These are phyloP conservation scores for Psammodynastes pulverulentus DNA, from an alignment of 2,113 vertebrate genomes.

Conservation along the genomic window DNA sequence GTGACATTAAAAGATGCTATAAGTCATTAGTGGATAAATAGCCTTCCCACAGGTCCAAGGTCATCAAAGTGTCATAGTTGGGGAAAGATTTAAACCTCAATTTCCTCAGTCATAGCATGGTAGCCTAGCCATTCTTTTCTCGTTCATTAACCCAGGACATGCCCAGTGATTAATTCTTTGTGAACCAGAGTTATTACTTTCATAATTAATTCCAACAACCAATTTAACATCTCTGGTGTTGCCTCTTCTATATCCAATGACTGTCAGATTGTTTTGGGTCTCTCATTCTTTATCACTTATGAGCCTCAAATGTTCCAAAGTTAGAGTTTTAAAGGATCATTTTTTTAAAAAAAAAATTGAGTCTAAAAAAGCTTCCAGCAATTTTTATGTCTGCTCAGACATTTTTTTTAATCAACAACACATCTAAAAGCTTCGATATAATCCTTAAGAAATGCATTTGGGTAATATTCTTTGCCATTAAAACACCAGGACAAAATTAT, in stretches of 20 bases:
- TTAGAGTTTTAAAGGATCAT: background rate
- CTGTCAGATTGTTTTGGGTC: background rate
- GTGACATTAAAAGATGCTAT: background rate
- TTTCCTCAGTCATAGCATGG: background rate
- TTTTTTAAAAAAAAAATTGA: too few relatives aligned
- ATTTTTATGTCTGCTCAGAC: background rate
- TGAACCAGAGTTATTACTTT: background rate
- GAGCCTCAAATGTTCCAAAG: background rate
- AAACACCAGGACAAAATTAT: constrained; percentile 18
- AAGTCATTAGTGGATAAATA: background rate
- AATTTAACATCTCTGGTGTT: background rate
- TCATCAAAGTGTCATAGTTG: background rate
- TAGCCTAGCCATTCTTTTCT: background rate
- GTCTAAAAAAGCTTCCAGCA: background rate
- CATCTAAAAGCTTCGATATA: constrained; percentile 14
- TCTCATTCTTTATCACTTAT: background rate
- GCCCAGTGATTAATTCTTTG: background rate
- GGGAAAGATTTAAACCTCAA: background rate
- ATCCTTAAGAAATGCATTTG: background rate
- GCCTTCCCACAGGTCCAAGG: background rate
- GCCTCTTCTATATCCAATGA: background rate
- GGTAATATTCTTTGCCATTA: background rate
- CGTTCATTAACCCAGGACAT: background rate
- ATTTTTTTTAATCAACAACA: background rate
- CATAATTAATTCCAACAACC: background rate